phyloP scores from a whole-genome alignment of 2,797 vertebrate species.

The Craterocephalus amniculus region DNA sequence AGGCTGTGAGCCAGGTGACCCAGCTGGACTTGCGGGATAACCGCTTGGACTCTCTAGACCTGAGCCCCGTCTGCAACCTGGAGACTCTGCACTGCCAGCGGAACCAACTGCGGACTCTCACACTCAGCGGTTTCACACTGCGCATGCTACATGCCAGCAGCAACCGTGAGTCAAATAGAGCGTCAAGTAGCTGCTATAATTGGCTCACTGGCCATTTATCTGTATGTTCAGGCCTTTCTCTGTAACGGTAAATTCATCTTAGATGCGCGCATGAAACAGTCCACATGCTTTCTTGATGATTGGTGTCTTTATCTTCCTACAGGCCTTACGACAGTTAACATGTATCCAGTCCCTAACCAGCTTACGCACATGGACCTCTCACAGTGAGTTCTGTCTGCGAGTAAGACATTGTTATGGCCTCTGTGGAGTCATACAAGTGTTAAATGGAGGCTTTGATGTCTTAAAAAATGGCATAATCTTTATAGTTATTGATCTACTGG shows the following conservation, averaged over 20 bases:
- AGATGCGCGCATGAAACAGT: conserved; percentile 9
- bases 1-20: conserved; percentile 88
- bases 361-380: conserved; percentile 91
- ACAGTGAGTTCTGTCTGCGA: conserved; percentile 83
- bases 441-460: conserved; percentile 8
- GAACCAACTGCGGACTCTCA: conserved; percentile 90
- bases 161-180: conserved; percentile 86
- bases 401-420: conserved; percentile 17
- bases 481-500: not conserved
- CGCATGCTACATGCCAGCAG: conserved; percentile 87
- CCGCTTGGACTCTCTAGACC: conserved; percentile 87
- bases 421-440: conserved; percentile 2
- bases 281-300: conserved; percentile 47
- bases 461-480: conserved; percentile 26
- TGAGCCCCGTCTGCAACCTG: conserved; percentile 88
- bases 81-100: conserved; percentile 93
- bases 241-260: conserved; percentile 8
- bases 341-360: conserved; percentile 92
- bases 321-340: conserved; percentile 89
- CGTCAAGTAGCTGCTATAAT: conserved; percentile 28
- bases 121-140: conserved; percentile 91
- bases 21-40: conserved; percentile 94
- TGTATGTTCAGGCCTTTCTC: conserved; percentile 19
- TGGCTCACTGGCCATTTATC: conserved; percentile 23
- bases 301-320: conserved; percentile 61